A percentile compares a stretch with the other conserved stretches of the same genome.
phyloP scores from a whole-genome alignment of 2,797 vertebrate species.

The Sternarchorhynchus goeldii region DNA sequence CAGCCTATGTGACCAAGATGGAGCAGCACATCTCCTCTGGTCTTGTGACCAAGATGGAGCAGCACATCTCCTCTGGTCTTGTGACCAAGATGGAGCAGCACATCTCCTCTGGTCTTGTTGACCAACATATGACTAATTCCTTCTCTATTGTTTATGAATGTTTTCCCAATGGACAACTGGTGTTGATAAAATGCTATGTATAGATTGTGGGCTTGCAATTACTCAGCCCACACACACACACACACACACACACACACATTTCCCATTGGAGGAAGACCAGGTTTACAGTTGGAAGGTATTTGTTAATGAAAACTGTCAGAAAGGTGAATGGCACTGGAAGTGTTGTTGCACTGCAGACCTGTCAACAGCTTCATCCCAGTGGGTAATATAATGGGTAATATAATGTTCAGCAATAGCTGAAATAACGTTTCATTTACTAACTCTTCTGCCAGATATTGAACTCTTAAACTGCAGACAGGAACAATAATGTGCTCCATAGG shows the following conservation, averaged over 20 bases:
- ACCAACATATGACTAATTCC: constrained; percentile 76
- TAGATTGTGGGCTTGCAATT: constrained; percentile 74
- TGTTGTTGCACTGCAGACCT: constrained; percentile 72
- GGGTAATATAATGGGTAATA: constrained; percentile 73
- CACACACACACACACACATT: constrained; percentile 33
- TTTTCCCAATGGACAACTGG: constrained; percentile 66
- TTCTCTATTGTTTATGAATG: constrained; percentile 67
- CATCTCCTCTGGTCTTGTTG: constrained; percentile 67
- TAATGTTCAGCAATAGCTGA: constrained; percentile 72
- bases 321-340: constrained; percentile 69
- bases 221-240: constrained; percentile 68
- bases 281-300: constrained; percentile 47
- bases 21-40: constrained; percentile 58
- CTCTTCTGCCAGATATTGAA: constrained; percentile 76
- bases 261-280: constrained; percentile 9
- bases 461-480: constrained; percentile 72
- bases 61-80: constrained; percentile 64
- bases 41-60: constrained; percentile 65
- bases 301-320: constrained; percentile 77
- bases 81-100: constrained; percentile 61
- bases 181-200: constrained; percentile 73
- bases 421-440: constrained; percentile 76
- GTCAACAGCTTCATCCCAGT: constrained; percentile 71
- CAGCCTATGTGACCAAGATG: constrained; percentile 64
- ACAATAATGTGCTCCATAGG: constrained; percentile 71